phyloP scores from a whole-genome alignment of 2,888 invertebrate genomes.

The Enchytraeus crypticus region DNA sequence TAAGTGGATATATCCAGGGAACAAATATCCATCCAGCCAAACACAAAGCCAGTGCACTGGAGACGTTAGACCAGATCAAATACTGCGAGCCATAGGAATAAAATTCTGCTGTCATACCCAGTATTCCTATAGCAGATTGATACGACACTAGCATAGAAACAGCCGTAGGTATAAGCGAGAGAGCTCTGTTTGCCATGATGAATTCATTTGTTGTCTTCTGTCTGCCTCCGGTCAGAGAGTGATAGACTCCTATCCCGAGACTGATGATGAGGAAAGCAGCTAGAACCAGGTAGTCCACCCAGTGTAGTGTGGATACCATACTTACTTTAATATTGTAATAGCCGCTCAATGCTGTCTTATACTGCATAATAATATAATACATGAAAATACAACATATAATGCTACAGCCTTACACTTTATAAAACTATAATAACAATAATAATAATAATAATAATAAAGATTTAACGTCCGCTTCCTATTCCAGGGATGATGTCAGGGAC shows the following conservation, averaged over 20 bases:
- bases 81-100: constrained; percentile 1
- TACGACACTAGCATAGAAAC: constrained; percentile 6
- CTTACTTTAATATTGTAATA: too few species aligned
- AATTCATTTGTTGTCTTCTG: constrained; percentile 7
- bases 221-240: too few species aligned
- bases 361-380: too few species aligned
- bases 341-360: too few species aligned
- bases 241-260: constrained; percentile 11
- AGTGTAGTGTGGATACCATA: too few species aligned
- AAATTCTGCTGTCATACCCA: constrained; percentile 9
- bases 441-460: too few species aligned
- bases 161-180: constrained; percentile 8
- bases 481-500: too few species aligned
- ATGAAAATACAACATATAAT: too few species aligned
- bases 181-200: constrained; percentile 13
- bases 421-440: too few species aligned
- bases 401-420: too few species aligned
- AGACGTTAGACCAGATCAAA: background rate
- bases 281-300: constrained; percentile 1
- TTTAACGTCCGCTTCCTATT: too few species aligned
- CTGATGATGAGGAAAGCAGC: constrained; percentile 2
- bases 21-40: background rate
- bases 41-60: background rate
- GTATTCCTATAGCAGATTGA: constrained; percentile 12
- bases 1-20: constrained; percentile 1